A percentile compares a stretch with the other conserved stretches of the same genome.
Evolutionary conservation across 1,140 invertebrate species (phyloP).

Genomic region (Calliopsis andreniformis): DNA sequence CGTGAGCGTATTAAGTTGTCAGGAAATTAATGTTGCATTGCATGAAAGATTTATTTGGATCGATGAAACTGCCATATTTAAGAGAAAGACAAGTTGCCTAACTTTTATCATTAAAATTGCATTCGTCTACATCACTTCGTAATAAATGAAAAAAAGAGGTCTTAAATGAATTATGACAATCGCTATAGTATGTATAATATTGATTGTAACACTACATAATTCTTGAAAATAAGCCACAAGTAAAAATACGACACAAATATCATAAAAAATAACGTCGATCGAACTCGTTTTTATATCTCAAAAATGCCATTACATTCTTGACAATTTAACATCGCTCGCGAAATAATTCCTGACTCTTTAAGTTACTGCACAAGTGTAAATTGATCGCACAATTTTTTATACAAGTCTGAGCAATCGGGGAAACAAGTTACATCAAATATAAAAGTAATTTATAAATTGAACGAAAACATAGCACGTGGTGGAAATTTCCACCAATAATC

Average conservation of each 20-base stretch:
- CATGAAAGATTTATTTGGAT: background rate
- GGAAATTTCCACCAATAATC: too few relatives aligned
- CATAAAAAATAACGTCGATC: background rate
- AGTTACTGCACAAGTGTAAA: conserved; percentile 47
- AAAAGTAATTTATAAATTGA: background rate
- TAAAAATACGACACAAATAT: too few relatives aligned
- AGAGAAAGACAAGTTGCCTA: background rate
- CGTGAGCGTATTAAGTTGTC: background rate
- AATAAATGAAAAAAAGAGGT: too few relatives aligned
- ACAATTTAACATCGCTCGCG: background rate
- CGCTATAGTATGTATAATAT: background rate
- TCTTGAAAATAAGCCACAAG: too few relatives aligned
- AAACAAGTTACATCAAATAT: background rate
- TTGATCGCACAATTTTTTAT: conserved; percentile 42
- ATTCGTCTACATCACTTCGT: too few relatives aligned
- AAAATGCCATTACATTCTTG: background rate
- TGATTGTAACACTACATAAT: too few relatives aligned
- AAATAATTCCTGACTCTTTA: background rate
- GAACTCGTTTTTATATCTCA: background rate
- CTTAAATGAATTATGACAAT: too few relatives aligned
- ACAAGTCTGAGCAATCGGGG: background rate
- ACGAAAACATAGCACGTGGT: too few relatives aligned
- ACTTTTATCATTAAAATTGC: background rate
- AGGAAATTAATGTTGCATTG: background rate
- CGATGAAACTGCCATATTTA: background rate